phyloP scores from a whole-genome alignment of 2,888 invertebrate genomes.

The Acanthosepion pharaonis region DNA sequence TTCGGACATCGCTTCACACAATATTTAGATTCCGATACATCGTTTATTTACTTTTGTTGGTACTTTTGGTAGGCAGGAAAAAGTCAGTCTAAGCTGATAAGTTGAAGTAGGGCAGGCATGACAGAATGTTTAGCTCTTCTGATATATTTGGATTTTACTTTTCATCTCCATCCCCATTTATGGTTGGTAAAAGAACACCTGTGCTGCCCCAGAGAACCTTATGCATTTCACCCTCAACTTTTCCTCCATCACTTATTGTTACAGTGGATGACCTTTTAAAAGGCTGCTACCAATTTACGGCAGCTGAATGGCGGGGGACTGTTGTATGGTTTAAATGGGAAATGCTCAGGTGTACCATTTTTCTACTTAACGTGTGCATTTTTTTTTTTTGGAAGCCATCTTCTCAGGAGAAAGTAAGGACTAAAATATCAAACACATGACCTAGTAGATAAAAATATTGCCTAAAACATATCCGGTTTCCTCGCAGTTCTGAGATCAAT shows the following conservation, averaged over 20 bases:
- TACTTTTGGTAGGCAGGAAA: neutral
- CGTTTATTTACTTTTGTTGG: neutral
- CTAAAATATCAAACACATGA: no score
- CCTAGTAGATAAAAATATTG: no score
- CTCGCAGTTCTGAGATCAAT: no score
- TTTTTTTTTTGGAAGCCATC: no score
- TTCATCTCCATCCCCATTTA: neutral
- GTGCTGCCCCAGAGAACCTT: neutral
- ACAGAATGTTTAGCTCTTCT: neutral
- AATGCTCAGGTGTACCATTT: no score
- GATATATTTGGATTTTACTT: neutral
- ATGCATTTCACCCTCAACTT: neutral
- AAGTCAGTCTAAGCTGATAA: neutral
- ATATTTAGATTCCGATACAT: neutral
- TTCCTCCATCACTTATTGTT: neutral
- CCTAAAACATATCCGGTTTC: no score
- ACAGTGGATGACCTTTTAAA: neutral
- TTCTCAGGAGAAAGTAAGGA: no score
- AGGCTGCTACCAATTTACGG: neutral
- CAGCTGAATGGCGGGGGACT: neutral
- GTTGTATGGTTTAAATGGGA: no score
- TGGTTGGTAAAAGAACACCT: neutral
- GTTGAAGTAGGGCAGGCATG: no score
- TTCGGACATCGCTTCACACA: neutral
- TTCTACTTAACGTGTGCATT: no score